Evolutionary conservation across 2,797 vertebrate species (phyloP).

Genomic region (Myripristis jacobus): DNA sequence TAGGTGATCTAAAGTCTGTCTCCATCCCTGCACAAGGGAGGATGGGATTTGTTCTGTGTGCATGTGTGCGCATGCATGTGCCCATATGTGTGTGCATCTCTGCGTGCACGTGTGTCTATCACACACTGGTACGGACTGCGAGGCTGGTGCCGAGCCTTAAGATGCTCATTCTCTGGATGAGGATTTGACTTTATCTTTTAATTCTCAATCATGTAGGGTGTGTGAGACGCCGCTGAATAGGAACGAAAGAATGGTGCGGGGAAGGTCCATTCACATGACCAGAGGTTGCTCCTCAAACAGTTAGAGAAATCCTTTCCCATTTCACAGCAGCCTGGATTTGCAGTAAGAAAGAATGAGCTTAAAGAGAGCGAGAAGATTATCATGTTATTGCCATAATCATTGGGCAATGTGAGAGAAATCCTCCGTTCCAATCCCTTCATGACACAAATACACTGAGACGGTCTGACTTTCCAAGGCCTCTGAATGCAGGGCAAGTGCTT

Average conservation of each 20-base stretch:
- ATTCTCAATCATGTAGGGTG: slow-evolving; percentile 56
- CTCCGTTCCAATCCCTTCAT: slow-evolving; percentile 55
- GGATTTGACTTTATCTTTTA: slow-evolving; percentile 69
- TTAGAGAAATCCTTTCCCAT: slow-evolving; percentile 58
- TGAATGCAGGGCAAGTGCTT: slow-evolving; percentile 44
- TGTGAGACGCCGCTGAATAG: slow-evolving; percentile 42
- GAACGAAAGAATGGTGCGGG: slow-evolving; percentile 29
- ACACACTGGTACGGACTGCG: slow-evolving; percentile 14
- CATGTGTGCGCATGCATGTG: slow-evolving; percentile 2
- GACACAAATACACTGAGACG: slow-evolving; percentile 59
- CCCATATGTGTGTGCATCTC: slow-evolving; percentile 7
- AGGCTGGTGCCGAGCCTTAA: slow-evolving; percentile 38
- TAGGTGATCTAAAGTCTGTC: slow-evolving; percentile 46
- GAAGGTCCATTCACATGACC: slow-evolving; percentile 50
- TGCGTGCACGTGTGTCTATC: too few species aligned
- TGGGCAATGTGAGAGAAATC: slow-evolving; percentile 71
- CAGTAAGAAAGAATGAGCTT: slow-evolving; percentile 60
- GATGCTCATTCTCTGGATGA: slow-evolving; percentile 44
- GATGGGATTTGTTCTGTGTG: slow-evolving; percentile 40
- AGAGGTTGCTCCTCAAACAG: slow-evolving; percentile 52
- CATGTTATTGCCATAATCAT: slow-evolving; percentile 73
- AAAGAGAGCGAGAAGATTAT: slow-evolving; percentile 70
- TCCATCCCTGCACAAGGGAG: slow-evolving; percentile 20
- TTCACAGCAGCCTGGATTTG: slow-evolving; percentile 64
- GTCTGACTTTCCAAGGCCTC: slow-evolving; percentile 62